Conservation (phyloP, 2,888 invertebrate genomes). For the Campoplex capitator region DNA sequence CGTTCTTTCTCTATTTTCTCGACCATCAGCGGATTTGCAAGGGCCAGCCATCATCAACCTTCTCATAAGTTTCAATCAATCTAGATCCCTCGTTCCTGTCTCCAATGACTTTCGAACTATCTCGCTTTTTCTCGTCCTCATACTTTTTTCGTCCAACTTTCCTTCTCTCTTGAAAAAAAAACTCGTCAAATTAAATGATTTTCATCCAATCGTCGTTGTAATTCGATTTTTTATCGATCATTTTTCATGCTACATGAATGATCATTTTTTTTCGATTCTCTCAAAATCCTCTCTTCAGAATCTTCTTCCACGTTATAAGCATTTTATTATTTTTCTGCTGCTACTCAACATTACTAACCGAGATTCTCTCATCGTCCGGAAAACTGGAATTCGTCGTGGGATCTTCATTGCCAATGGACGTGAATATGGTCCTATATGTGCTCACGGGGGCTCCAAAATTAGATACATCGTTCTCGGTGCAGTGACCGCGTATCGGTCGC, state of each 20-base stretch:
- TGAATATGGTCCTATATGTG: neutral
- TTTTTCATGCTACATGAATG: neutral
- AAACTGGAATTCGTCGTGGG: neutral
- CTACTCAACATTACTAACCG: neutral
- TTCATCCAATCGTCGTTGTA: neutral
- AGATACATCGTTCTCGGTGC: slow-evolving; percentile 53
- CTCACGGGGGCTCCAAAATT: slow-evolving; percentile 38
- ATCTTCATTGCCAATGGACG: neutral
- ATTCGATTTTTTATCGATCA: neutral
- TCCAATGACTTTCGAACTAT: neutral
- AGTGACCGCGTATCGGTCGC: slow-evolving; percentile 54
- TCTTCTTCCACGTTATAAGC: neutral
- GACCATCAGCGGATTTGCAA: neutral
- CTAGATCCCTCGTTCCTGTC: neutral
- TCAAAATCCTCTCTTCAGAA: neutral
- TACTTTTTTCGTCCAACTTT: neutral
- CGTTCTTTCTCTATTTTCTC: neutral
- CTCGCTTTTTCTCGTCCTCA: neutral
- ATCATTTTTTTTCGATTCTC: too few species aligned
- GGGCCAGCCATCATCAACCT: neutral
- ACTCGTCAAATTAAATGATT: neutral
- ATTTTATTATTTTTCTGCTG: neutral
- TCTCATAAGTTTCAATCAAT: slow-evolving; percentile 13
- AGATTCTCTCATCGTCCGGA: neutral
- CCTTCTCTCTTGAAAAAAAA: neutral